Percentiles rank a stretch among this genome's conserved stretches.
Conservation (phyloP, 2,888 invertebrate genomes). For the Lithophane socia region DNA sequence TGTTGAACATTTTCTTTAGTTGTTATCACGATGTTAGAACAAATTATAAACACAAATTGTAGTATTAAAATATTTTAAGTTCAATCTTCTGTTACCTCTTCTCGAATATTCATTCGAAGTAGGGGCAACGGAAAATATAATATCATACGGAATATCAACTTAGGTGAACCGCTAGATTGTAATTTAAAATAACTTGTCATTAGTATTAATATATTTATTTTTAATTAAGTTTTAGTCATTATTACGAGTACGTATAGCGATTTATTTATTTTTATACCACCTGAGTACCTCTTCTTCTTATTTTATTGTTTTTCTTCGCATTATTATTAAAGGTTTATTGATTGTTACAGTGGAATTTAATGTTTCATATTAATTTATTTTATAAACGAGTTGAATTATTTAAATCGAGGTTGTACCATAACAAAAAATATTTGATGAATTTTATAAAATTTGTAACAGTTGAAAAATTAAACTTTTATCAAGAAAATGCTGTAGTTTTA, state of each 20-base stretch:
- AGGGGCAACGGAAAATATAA: constrained; percentile 89
- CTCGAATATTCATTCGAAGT: constrained; percentile 79
- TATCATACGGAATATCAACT: constrained; percentile 81
- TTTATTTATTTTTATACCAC: constrained; percentile 87
- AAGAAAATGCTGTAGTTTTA: constrained; percentile 66
- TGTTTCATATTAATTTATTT: constrained; percentile 64
- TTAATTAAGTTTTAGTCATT: constrained; percentile 86
- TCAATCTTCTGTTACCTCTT: constrained; percentile 90
- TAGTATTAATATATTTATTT: constrained; percentile 90
- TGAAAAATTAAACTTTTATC: constrained; percentile 74
- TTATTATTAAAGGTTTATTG: constrained; percentile 72
- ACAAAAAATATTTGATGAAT: constrained; percentile 49
- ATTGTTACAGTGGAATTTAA: constrained; percentile 69
- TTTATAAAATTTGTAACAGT: constrained; percentile 61
- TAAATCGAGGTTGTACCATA: constrained; percentile 57
- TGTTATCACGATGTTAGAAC: constrained; percentile 62
- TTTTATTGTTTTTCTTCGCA: constrained; percentile 77
- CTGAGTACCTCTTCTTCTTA: constrained; percentile 89
- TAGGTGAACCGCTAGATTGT: constrained; percentile 88
- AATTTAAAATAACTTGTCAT: constrained; percentile 90
- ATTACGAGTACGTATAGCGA: constrained; percentile 78
- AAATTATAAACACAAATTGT: constrained; percentile 75
- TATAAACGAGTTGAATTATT: constrained; percentile 55
- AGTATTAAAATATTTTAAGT: constrained; percentile 86
- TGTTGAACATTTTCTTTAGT: constrained; percentile 55